Base-by-base conservation (phyloP, 2,888 invertebrate species). In the Epicampocera succincta region DNA sequence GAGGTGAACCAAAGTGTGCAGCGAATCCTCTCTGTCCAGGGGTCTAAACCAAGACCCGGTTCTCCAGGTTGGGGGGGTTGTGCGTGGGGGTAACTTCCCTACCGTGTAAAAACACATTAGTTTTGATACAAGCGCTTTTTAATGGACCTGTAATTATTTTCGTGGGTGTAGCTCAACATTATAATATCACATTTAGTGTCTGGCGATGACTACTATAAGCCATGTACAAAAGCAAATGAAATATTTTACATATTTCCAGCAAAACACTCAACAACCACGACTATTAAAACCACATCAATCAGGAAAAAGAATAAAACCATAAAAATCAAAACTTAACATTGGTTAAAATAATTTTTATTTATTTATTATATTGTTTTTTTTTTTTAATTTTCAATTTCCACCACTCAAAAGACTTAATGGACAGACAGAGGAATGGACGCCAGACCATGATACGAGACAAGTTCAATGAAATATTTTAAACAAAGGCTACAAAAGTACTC, bases 201-300 rank as follows among this genome's bases (percentile, higher is more conserved):
- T 25, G 21, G 48, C 29, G 65, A 48, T 65, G 56, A 54, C 15
- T 46, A 46, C 44, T 54, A 73, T 65, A 78, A 52, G 15, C 60
- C 52, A 52, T 63, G 19, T 33, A 61, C 44, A 48, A 42, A 42
- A 56, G 0, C 44, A 46, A 63, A 40, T 33, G 8, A 25, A 38
- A 33, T 58, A 58, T 44, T 61, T 61, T 61, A 54, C 56, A 19
- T 50, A 68, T 33, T 65, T 58, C 48, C 56, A 71, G 19, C 21
- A 71, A 71, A 66, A 58, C 56, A 65, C 65, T 63, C 17, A 63
- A 73, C 48, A 40, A 3, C 40, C 8, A 3, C 33, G 56, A 63
- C 63, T 61, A 77, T 77, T 63, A 50, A 66, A 72, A 77, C 77
- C 81, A 77, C 81, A 77, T 81, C 76, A 77, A 81, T 81, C 77